Evolutionary conservation across 30 jellyfish, hydroid and myxozoan species (phyloP), one percentile per base, ranked within the genome.

Genomic region (Hydractinia symbiolongicarpus): DNA sequence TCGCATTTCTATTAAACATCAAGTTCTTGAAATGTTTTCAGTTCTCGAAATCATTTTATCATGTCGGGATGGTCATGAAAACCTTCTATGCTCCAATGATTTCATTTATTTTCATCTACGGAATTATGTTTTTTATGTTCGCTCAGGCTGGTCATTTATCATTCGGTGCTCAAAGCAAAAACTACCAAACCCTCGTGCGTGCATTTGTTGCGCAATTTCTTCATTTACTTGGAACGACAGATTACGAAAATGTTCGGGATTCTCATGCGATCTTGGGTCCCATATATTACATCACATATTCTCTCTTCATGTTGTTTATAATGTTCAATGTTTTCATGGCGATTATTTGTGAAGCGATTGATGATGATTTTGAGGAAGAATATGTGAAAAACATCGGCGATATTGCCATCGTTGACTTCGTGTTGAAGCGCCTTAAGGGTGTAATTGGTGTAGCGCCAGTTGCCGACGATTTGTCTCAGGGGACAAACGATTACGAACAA

Each of bases 201-300:
- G 81, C 95, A 16, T 51, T 79, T 40, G 79, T 56, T 10, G 82
- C 88, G 5, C 95, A 81, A 68, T 54, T 83, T 53, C 61, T 84
- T 53, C 82, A 76, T 88, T 55, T 76, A 20, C 57, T 89, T 52
- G 96, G 96, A 19, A 86, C 88, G 61, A 73, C 88, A 8, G 84
- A 66, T 13, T 89, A 62, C 56, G 69, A 83, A 4, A 40, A 72
- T 13, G 81, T 81, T 5, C 50, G 67, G 61, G 54, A 72, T n/a
- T 79, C 85, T 9, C 79, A 82, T 67, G 66, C 84, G 8, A 49
- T 76, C 14, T 62, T 89, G 49, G 95, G 92, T 49, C 89, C 92
- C 6, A 30, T 78, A 66, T 89, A 71, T 52, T 89, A 74, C 70
- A 54, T 79, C 40, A 51, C 82, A 54, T 89, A 82, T 51, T 83